phyloP scores from a whole-genome alignment of 2,797 vertebrate species.

The Myripristis jacobus region DNA sequence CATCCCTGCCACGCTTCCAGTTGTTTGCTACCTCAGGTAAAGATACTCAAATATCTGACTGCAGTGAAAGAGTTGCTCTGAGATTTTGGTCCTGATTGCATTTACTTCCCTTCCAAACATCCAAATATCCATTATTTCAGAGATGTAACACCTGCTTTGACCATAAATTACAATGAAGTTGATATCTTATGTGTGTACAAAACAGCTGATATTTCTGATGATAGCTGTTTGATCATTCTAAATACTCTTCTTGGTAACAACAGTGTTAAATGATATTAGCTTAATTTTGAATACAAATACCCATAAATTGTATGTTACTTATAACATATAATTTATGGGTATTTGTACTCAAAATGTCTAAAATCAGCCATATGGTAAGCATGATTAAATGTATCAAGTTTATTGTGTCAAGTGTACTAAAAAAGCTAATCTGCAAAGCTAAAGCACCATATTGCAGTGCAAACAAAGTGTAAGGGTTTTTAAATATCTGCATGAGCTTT shows the following conservation, averaged over 20 bases:
- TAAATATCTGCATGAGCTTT: no score
- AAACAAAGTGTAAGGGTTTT: no score
- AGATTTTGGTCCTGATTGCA: constrained; percentile 47
- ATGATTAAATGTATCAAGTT: no score
- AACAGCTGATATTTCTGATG: not conserved
- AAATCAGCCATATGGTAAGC: no score
- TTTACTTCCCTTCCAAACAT: constrained; percentile 43
- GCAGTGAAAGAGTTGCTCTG: constrained; percentile 54
- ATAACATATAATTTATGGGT: no score
- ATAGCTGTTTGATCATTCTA: not conserved
- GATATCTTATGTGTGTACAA: not conserved
- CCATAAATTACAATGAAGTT: not conserved
- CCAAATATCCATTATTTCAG: constrained; percentile 33
- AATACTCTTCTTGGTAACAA: not conserved
- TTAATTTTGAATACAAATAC: not conserved
- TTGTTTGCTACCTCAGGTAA: constrained; percentile 75
- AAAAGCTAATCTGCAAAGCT: not conserved
- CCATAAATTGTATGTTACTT: not conserved
- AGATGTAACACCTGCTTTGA: constrained; percentile 5
- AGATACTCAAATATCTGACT: constrained; percentile 58
- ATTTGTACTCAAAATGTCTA: no score
- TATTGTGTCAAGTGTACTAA: not conserved
- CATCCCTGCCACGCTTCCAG: constrained; percentile 80
- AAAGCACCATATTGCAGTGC: no score
- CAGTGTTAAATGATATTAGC: not conserved